Evolutionary conservation across 2,113 vertebrate genomes (phyloP).

Genomic region (Hystrix cristata): DNA sequence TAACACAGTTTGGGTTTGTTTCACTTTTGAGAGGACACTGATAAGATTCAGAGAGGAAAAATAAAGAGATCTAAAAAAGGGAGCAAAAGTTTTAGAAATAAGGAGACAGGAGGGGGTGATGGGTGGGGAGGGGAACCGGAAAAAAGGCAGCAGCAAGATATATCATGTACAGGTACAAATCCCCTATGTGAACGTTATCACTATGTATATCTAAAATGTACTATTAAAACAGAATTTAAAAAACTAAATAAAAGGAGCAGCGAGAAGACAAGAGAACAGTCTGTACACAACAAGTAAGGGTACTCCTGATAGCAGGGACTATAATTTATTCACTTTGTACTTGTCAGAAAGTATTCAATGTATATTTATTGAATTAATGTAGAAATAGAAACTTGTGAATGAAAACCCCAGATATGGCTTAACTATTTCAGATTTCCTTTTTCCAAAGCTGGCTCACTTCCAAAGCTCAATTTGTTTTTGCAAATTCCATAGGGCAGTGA

Average conservation of each 20-base stretch:
- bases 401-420: neutral
- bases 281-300: neutral
- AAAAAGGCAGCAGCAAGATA: too few species aligned
- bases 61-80: neutral
- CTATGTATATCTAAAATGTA: too few species aligned
- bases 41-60: neutral
- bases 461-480: neutral
- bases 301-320: neutral
- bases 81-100: too few species aligned
- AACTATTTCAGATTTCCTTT: neutral
- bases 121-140: too few species aligned
- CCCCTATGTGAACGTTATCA: too few species aligned
- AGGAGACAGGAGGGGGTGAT: too few species aligned
- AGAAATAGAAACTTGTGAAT: neutral
- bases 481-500: neutral
- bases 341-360: neutral
- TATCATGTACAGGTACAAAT: too few species aligned
- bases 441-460: conserved; percentile 19
- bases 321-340: neutral
- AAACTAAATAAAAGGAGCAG: neutral
- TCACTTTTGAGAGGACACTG: neutral
- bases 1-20: neutral
- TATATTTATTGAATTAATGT: neutral
- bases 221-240: too few species aligned
- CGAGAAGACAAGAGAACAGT: neutral